Percentiles rank a stretch among this genome's conserved stretches.
Evolutionary conservation across 2,888 invertebrate genomes (phyloP).

Genomic region (Nomada fabriciana): DNA sequence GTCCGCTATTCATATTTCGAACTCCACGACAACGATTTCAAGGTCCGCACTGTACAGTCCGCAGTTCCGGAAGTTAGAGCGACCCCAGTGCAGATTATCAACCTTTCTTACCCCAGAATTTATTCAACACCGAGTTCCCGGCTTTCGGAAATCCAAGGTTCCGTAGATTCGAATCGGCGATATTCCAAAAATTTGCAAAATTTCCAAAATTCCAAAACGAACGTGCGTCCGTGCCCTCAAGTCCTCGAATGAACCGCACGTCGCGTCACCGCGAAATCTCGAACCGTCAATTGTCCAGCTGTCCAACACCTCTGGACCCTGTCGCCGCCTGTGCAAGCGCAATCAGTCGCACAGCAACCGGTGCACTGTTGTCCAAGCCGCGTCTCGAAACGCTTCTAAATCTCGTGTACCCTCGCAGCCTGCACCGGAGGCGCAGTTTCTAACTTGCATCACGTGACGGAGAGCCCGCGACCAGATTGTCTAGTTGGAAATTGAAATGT

Average conservation of each 20-base stretch:
- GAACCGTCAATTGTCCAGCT: background rate
- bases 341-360: background rate
- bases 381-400: conserved; percentile 18
- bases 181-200: too few relatives aligned
- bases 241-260: background rate
- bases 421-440: conserved; percentile 44
- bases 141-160: background rate
- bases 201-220: background rate
- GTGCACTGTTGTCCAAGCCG: background rate
- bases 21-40: background rate
- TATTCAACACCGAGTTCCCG: too few relatives aligned
- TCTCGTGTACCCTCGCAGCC: conserved; percentile 1
- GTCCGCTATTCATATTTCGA: background rate
- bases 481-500: conserved; percentile 71
- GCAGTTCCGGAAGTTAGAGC: background rate
- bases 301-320: too few relatives aligned
- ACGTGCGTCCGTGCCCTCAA: too few relatives aligned
- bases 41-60: background rate
- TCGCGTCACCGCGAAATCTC: background rate
- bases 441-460: conserved; percentile 49
- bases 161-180: background rate
- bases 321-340: background rate
- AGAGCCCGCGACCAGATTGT: conserved; percentile 47
- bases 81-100: too few relatives aligned
- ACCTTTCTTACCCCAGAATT: too few relatives aligned